phyloP scores from a whole-genome alignment of 2,888 invertebrate species.

The Xestia rhomboidea region DNA sequence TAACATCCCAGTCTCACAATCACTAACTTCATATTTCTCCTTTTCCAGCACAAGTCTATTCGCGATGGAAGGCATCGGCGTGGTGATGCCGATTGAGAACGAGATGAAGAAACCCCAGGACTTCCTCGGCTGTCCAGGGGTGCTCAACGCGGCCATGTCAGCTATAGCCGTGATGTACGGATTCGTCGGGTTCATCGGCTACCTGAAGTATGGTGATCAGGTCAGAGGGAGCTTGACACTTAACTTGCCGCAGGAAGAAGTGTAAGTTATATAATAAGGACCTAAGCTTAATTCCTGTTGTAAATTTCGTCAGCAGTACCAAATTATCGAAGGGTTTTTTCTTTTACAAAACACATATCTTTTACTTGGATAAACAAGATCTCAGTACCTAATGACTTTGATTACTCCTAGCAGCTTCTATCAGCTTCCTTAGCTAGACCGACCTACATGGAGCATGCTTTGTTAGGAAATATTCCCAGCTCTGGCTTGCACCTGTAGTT shows the following conservation, averaged over 20 bases:
- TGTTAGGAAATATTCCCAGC: background rate
- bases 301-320: background rate
- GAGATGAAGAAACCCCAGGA: conserved; percentile 96
- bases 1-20: background rate
- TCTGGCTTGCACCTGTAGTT: background rate
- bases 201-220: conserved; percentile 94
- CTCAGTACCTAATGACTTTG: background rate
- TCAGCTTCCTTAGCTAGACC: background rate
- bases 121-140: conserved; percentile 95
- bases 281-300: background rate
- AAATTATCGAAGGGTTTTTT: background rate
- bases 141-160: conserved; percentile 96
- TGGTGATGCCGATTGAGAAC: conserved; percentile 98
- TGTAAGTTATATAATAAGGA: conserved; percentile 88
- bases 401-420: background rate
- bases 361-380: background rate
- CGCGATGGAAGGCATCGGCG: conserved; percentile 99
- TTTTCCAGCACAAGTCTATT: conserved; percentile 96
- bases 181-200: conserved; percentile 97
- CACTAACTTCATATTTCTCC: background rate
- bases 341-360: background rate
- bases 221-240: conserved; percentile 95
- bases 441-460: background rate
- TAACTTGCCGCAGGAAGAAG: conserved; percentile 93
- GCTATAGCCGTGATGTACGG: conserved; percentile 95